Base-by-base conservation (phyloP, 2,113 vertebrate species). In the Oxygymnocypris stewartii region DNA sequence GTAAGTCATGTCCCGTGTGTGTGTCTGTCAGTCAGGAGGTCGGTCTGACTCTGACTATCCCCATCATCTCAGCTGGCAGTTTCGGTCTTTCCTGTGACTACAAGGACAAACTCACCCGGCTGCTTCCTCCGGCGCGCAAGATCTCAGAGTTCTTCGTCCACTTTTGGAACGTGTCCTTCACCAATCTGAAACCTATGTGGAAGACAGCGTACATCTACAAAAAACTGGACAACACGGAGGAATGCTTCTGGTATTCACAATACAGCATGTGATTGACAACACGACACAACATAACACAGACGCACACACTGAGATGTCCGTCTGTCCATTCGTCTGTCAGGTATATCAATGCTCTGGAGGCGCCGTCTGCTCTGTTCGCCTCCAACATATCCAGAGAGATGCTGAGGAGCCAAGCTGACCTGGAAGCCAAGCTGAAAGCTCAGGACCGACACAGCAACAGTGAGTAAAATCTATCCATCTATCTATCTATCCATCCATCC, bases 11-110 rank as follows among this genome's bases (percentile, higher is more conserved):
- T 77, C 20, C 28, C 82, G 2, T 31, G 65, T 75, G 18, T 87
- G 18, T 88, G 6, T 89, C 77, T 86, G 91, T 88, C 89, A 96
- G 95, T 90, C 93, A 97, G 78, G 95, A 96, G 59, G 94, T 95
- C 14, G 82, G 94, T 61, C 90, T 96, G 92, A 94, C 83, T n/a
- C 90, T 97, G 91, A 95, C 91, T 87, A 94, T 96, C 49, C 97
- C 98, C 63, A 91, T 98, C 91, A 97, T 99, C 93, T 99, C 98
- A 25, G 97, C 97, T 14, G 98, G 97, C 89, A 99, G 97, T 91
- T 99, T 99, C 75, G 98, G 98, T 47, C 88, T 99, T 82, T 97
- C 98, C 0, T 99, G 98, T 92, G 96, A 99, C 94, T 95, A 94
- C 84, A 97, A 97, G 88, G 93, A 93, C 82, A 96, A 96, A 77